Conservation (phyloP, 2,113 vertebrate genomes). For the Pluvialis apricaria region DNA sequence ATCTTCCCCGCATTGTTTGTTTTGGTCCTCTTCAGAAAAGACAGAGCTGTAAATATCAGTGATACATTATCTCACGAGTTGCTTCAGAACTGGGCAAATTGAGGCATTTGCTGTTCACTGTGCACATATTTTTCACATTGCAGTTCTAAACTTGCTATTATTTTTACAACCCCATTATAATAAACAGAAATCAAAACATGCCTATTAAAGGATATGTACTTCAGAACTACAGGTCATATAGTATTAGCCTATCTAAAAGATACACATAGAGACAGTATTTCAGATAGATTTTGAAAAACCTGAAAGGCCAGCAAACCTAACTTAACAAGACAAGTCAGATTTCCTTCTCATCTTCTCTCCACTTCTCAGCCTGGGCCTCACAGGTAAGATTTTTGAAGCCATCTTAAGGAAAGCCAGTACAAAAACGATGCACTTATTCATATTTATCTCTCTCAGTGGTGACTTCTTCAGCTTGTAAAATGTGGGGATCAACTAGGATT, state of each 20-base stretch:
- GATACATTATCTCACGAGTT: rapidly evolving
- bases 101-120: neutral
- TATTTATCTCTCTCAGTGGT: neutral
- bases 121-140: neutral
- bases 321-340: neutral
- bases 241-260: neutral
- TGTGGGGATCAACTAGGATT: neutral
- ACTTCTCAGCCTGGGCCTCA: neutral
- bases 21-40: neutral
- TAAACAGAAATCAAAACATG: neutral
- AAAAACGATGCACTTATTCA: neutral
- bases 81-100: neutral
- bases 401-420: neutral
- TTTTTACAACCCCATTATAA: neutral
- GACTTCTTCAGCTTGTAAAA: neutral
- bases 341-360: neutral
- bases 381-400: neutral
- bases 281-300: too few species aligned
- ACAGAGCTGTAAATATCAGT: neutral
- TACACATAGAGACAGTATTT: neutral
- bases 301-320: too few species aligned
- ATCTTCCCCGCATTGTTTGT: neutral
- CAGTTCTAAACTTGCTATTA: neutral
- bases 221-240: too few species aligned
- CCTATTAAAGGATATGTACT: neutral